A percentile compares a stretch with the other conserved stretches of the same genome.
phyloP scores from a whole-genome alignment of 2,113 vertebrate genomes.

The Ceyx margarethae region DNA sequence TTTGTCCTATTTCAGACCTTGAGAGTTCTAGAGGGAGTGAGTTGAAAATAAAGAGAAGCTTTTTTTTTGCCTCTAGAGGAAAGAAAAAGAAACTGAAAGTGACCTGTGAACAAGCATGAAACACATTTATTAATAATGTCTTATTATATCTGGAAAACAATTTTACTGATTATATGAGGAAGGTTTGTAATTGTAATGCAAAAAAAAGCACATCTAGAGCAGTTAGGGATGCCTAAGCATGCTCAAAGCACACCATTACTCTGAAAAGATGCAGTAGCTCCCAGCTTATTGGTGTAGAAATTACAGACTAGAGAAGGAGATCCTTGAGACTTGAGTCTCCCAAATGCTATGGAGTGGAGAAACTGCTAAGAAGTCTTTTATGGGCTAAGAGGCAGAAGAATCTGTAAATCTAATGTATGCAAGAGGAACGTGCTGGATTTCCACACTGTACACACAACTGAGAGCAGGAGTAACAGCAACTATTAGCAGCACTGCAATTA shows the following conservation, averaged over 20 bases:
- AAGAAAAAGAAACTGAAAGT: not conserved
- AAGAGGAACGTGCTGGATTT: not conserved
- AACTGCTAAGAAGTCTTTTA: not conserved
- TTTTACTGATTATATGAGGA: conserved; percentile 1
- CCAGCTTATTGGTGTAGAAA: not conserved
- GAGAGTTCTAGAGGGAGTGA: not conserved
- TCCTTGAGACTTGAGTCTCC: not conserved
- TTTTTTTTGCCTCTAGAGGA: not conserved
- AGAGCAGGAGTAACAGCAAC: not conserved
- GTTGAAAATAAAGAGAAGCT: not conserved
- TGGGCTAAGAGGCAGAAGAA: not conserved
- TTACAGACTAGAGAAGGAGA: not conserved
- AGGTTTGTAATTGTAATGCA: not conserved
- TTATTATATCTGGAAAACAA: not conserved
- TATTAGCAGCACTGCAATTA: conserved; percentile 26
- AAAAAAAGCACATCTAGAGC: not conserved
- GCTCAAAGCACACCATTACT: not conserved
- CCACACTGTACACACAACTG: not conserved
- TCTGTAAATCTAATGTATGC: not conserved
- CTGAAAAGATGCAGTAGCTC: not conserved
- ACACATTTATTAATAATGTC: not conserved
- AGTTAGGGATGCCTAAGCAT: not conserved
- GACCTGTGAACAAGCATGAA: not conserved
- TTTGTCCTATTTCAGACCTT: not conserved
- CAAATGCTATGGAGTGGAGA: not conserved